phyloP scores from a whole-genome alignment of 2,113 vertebrate genomes.

The Tenebrosternarchus preto region DNA sequence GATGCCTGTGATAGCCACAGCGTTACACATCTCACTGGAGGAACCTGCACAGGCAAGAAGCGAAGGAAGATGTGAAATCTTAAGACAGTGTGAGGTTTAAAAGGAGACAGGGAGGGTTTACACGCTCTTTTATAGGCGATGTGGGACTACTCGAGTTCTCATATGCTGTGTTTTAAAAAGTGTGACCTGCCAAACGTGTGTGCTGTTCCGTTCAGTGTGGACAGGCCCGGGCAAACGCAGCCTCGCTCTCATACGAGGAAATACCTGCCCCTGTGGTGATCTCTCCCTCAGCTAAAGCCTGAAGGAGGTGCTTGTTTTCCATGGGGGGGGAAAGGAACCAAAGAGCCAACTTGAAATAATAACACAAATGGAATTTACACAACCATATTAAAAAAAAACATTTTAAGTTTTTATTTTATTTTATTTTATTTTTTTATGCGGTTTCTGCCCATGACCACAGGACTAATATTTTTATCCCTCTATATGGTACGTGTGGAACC shows the following conservation, averaged over 20 bases:
- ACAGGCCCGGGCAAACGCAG: constrained; percentile 11
- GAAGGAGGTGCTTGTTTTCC: not conserved
- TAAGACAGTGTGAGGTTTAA: constrained; percentile 56
- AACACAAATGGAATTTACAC: not conserved
- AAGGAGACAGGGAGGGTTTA: constrained; percentile 49
- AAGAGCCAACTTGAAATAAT: constrained; percentile 37
- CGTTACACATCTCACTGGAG: constrained; percentile 29
- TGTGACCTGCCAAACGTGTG: constrained; percentile 47
- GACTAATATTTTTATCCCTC: not conserved
- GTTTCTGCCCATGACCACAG: constrained; percentile 8
- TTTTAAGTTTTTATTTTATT: too few species aligned
- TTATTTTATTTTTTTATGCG: too few species aligned
- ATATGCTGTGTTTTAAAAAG: constrained; percentile 50
- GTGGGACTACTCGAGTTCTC: constrained; percentile 56
- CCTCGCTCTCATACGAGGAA: constrained; percentile 28
- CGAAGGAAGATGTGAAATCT: constrained; percentile 31
- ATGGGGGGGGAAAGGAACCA: not conserved
- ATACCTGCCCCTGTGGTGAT: constrained; percentile 2
- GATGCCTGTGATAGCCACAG: constrained; percentile 12
- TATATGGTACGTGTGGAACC: not conserved
- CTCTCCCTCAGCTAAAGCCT: constrained; percentile 1
- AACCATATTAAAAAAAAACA: not conserved
- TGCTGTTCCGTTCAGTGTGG: constrained; percentile 50
- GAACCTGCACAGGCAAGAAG: constrained; percentile 13
- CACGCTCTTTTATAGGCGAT: constrained; percentile 51